Conservation (phyloP, 2,888 invertebrate species). For the Phasia obesa region DNA sequence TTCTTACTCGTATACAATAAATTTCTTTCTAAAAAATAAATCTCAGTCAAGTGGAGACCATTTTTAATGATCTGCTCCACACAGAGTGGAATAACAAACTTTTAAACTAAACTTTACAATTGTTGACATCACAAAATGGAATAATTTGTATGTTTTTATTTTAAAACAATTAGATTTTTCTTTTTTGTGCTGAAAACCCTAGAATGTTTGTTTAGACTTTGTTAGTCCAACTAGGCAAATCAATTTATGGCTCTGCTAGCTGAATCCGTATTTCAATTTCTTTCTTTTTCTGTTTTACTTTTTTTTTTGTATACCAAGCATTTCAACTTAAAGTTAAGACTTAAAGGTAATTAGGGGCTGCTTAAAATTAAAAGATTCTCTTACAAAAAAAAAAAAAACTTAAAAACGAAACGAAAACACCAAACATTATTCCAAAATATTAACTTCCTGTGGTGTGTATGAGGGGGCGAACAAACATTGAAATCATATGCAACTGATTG, state of each 20-base stretch:
- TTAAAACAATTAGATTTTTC: not conserved
- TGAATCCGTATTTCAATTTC: slow-evolving; percentile 45
- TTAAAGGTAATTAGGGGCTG: slow-evolving; percentile 14
- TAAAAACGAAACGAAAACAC: slow-evolving; percentile 54
- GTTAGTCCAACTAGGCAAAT: slow-evolving; percentile 34
- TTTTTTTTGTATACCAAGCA: slow-evolving; percentile 12
- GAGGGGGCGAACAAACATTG: not conserved
- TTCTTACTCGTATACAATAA: slow-evolving; percentile 55
- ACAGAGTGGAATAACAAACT: slow-evolving; percentile 28
- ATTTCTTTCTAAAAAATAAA: slow-evolving; percentile 57
- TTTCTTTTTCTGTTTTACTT: slow-evolving; percentile 25
- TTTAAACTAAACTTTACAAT: slow-evolving; percentile 19
- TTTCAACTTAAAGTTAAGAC: slow-evolving; percentile 44
- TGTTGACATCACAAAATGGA: too few species aligned
- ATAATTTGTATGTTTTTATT: not conserved
- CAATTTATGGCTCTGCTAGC: slow-evolving; percentile 50
- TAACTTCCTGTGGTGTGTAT: slow-evolving; percentile 19
- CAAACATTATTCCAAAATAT: slow-evolving; percentile 47
- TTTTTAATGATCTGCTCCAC: slow-evolving; percentile 29
- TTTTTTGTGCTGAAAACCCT: not conserved
- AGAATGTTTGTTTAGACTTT: slow-evolving; percentile 19
- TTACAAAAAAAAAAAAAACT: slow-evolving; percentile 53
- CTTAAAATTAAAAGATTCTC: slow-evolving; percentile 61
- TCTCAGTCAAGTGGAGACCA: slow-evolving; percentile 55
- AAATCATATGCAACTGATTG: not conserved